Base-by-base conservation (phyloP, 1,140 invertebrate species). In the Hormaphis cornu region DNA sequence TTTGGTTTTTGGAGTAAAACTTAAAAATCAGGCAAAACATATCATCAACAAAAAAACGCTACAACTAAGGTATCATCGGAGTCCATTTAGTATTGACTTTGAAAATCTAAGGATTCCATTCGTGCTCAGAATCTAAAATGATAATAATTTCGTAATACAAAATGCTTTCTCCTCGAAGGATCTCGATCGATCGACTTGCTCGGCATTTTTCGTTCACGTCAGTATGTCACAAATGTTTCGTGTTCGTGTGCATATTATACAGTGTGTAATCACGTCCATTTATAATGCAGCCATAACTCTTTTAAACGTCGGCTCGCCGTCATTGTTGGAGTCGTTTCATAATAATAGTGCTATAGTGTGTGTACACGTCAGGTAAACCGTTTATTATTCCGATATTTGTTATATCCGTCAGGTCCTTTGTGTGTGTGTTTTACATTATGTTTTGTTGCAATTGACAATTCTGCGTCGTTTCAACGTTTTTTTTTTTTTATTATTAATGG, bases 81-180 rank as follows among this genome's bases (percentile, higher is more conserved):
- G n/a, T n/a, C n/a, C n/a, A n/a, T n/a, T n/a, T n/a, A n/a, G n/a
- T n/a, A n/a, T n/a, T n/a, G n/a, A n/a, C n/a, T n/a, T n/a, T n/a
- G n/a, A n/a, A n/a, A n/a, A n/a, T n/a, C n/a, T n/a, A n/a, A n/a
- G n/a, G n/a, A n/a, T n/a, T n/a, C n/a, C 4, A 6, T 33, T 33
- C 30, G 30, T 6, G 9, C 4, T 6, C 30, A 9, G 9, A 6
- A 9, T n/a, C 40, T 42, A 30, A 33, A 35, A 33, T 54, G 35
- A 14, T 54, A 14, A 20, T 14, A 54, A 33, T 54, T 54, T 30
- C n/a, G 37, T 37, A 54, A 33, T 42, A 54, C 18, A 35, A 20
- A 56, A 56, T 40, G 35, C 54, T 58, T 58, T 58, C 54, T 56
- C 53, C 40, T 35, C 20, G 24, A n/a, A n/a, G n/a, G 35, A 22